Conservation (phyloP, 2,888 invertebrate genomes). For the Bellardia pandia region DNA sequence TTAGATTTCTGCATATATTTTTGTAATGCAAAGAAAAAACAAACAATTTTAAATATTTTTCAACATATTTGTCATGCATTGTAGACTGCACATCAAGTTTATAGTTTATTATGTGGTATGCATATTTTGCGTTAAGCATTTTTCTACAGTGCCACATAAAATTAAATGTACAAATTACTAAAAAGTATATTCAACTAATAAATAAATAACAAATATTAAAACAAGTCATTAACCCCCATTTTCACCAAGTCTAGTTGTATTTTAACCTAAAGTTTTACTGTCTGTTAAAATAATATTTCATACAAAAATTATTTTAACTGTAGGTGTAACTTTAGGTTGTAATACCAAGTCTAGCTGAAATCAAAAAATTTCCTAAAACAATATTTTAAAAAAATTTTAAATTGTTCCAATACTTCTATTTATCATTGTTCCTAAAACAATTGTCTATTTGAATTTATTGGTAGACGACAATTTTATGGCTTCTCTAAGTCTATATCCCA, state of each 20-base stretch:
- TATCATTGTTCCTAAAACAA: constrained; percentile 20
- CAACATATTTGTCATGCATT: constrained; percentile 58
- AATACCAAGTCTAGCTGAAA: too few species aligned
- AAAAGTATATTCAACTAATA: not conserved
- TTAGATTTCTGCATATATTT: constrained; percentile 17
- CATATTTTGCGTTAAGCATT: constrained; percentile 24
- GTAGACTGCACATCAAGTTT: constrained; percentile 41
- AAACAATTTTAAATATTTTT: constrained; percentile 47
- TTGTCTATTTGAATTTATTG: constrained; percentile 60
- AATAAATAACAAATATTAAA: not conserved
- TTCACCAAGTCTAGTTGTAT: too few species aligned
- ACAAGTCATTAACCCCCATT: not conserved
- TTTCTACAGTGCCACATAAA: constrained; percentile 19
- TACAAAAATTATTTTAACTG: too few species aligned
- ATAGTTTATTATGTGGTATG: constrained; percentile 35
- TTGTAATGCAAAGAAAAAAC: not conserved
- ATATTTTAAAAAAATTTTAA: not conserved
- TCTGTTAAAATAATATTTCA: too few species aligned
- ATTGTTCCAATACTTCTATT: not conserved
- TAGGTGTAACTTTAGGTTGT: too few species aligned
- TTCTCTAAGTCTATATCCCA: constrained; percentile 50
- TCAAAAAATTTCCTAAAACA: not conserved
- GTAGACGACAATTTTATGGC: constrained; percentile 64
- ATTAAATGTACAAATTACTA: not conserved
- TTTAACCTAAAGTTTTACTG: too few species aligned